phyloP scores from a whole-genome alignment of 2,113 vertebrate genomes.

The Apeltes quadracus region DNA sequence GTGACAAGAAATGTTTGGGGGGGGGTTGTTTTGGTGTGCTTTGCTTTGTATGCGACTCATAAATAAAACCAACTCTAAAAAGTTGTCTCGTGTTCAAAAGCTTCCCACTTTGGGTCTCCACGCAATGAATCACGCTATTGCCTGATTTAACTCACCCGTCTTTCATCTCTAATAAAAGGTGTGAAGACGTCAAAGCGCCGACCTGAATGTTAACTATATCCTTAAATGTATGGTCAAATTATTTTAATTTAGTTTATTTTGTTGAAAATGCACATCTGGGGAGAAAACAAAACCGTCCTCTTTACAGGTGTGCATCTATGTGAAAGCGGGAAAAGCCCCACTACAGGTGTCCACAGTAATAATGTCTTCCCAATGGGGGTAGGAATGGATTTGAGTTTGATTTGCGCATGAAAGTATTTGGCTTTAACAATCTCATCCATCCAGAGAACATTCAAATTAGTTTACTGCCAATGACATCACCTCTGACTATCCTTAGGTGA shows the following conservation, averaged over 20 bases:
- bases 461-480: not conserved
- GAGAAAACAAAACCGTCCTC: not conserved
- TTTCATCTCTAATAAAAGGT: not conserved
- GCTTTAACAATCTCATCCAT: not conserved
- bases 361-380: not conserved
- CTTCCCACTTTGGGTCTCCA: not conserved
- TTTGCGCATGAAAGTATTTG: too few relatives aligned
- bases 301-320: not conserved
- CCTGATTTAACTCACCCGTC: not conserved
- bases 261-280: not conserved
- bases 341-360: not conserved
- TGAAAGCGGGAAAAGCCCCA: not conserved
- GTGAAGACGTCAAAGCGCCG: not conserved
- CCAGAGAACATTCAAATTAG: not conserved
- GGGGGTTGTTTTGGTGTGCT: slow-evolving; percentile 34
- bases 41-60: slow-evolving; percentile 36
- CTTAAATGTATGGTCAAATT: not conserved
- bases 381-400: not conserved
- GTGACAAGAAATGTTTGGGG: slow-evolving; percentile 2
- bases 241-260: not conserved
- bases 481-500: not conserved
- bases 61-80: slow-evolving; percentile 45
- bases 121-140: not conserved
- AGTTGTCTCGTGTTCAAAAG: not conserved
- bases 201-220: not conserved